Base-by-base conservation (phyloP, 1,140 invertebrate species). In the Drosophila santomea region DNA sequence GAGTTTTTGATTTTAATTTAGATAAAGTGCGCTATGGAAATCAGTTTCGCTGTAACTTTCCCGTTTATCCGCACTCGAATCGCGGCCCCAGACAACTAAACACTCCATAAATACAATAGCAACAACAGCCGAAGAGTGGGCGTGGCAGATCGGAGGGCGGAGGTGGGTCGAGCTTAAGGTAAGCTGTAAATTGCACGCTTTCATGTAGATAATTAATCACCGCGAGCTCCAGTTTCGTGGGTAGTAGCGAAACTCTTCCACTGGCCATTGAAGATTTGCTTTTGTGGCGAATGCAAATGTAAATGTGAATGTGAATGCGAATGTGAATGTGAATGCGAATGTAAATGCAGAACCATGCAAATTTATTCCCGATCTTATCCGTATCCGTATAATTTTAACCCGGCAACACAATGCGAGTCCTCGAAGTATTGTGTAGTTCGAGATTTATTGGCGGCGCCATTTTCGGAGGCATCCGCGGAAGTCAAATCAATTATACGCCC, bases 141-240 rank as follows among this genome's bases (percentile, higher is more conserved):
- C 48, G 44, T 38, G 50, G 15, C 48, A 47, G 48, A 20, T 28
- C 52, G 25, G 25, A 4, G 25, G 25, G 23, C 4, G 2, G 1
- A 4, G 2, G 23, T 32, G 72, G 23, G 25, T 41, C 43, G 25
- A 44, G 45, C 64, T 57, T 39, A 80, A 80, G 84, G 80, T 78
- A 80, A 74, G 79, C 84, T 84, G 85, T 80, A 89, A 89, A 89
- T 89, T 84, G 85, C 80, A 76, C 73, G 84, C 84, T 89, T 89
- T 89, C 84, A 89, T 89, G 84, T 89, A 89, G 84, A 89, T 89
- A 89, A 89, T 89, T 89, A 89, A 89, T 89, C 84, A 89, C 78
- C 63, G 72, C 57, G 51, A 75, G 74, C n/a, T 38, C 47, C 25
- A 51, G 59, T 67, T 64, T 66, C 48, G 38, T 66, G 62, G 23